These are phyloP conservation scores for Neoseiulus cucumeris DNA, from an alignment of 1,140 invertebrate species.

Conservation along the genomic window DNA sequence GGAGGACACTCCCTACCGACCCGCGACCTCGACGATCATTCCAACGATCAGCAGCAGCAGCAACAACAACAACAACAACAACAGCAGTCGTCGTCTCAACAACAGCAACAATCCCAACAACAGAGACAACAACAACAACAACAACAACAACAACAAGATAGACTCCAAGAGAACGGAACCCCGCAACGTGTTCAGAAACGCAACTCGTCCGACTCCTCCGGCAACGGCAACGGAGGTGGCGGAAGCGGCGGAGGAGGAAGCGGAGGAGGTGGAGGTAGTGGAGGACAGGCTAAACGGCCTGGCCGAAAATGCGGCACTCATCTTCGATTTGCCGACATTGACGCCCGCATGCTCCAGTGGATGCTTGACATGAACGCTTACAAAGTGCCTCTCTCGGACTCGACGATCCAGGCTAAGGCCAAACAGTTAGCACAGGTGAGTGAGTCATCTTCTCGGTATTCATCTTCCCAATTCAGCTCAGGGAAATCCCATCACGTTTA, in stretches of 20 bases:
- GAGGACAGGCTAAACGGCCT: not conserved
- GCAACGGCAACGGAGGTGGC: not conserved
- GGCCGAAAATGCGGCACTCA: slow-evolving; percentile 5
- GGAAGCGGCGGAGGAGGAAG: no score
- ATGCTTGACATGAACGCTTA: slow-evolving; percentile 12
- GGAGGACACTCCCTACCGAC: not conserved
- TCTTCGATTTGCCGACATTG: slow-evolving; percentile 6
- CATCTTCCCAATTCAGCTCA: no score
- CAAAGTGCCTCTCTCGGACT: slow-evolving; percentile 8
- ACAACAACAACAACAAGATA: not conserved
- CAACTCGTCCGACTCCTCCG: not conserved
- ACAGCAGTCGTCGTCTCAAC: not conserved
- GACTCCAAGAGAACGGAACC: not conserved
- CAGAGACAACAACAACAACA: not conserved
- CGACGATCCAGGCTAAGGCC: slow-evolving; percentile 11
- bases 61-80: slow-evolving; percentile 6
- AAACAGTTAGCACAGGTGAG: slow-evolving; percentile 11
- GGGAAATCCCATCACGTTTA: no score
- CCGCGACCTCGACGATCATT: not conserved
- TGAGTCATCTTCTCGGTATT: not conserved
- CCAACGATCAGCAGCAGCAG: not conserved
- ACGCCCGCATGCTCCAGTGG: slow-evolving; percentile 10
- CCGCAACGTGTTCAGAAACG: not conserved
- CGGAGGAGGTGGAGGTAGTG: no score
- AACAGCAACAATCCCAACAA: not conserved